Base-by-base conservation (phyloP, 2,797 vertebrate species). In the Spatula clypeata region DNA sequence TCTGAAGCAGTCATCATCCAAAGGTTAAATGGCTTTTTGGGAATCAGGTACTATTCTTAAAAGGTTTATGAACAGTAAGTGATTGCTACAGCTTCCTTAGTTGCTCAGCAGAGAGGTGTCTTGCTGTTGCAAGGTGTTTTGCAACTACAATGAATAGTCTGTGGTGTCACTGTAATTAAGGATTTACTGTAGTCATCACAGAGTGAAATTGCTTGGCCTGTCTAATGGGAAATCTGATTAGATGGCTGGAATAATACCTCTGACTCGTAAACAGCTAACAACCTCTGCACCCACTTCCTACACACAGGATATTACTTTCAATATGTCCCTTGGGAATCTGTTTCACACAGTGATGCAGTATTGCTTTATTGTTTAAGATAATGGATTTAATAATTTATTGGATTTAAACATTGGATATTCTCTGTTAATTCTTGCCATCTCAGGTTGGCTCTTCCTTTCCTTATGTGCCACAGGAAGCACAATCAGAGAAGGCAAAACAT, bases 41-140 rank as follows among this genome's bases (percentile, higher is more conserved):
- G 24, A 87, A 69, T 53, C n/a, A 69, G 29, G 11, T 65, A 31
- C 34, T 60, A 40, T 44, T 72, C 53, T 72, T 69, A 86, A 11
- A 49, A 71, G 57, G 7, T 65, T 72, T 81, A 31, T 61, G 40
- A 86, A 49, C 7, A 49, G 19, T 40, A 65, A 79, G 23, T 40
- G 40, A 40, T 40, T 65, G 26, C 32, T 49, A 65, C 1, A 72
- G 8, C 19, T 86, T 91, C 53, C 45, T 71, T 69, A 53, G 34
- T 27, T 72, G 7, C 15, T 79, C 2, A 77, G 45, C 1, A 80
- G 53, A 36, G 42, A 65, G 10, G 5, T 57, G 18, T 71, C 60
- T 77, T 80, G n/a, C 40, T 86, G 47, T 62, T 80, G 23, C 38
- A 67, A 71, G 23, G 36, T 45, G 32, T 79, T 94, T 57, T 72